Percentiles rank a stretch among this genome's conserved stretches.
These are phyloP conservation scores for Hirtodrosophila alboralis DNA, from an alignment of 2,888 invertebrate species.

Conservation along the genomic window DNA sequence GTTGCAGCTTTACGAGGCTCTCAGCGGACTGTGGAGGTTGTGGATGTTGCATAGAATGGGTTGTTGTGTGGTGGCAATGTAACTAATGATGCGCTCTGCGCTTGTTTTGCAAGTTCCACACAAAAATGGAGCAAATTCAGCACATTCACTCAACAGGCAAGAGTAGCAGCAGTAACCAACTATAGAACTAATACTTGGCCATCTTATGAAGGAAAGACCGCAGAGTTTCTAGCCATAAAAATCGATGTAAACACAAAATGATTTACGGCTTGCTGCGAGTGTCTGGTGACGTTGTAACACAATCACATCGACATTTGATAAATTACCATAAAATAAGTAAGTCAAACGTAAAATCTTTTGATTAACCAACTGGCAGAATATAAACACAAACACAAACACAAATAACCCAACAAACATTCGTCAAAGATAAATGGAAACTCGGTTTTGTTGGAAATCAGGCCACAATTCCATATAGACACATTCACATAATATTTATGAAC, in stretches of 20 bases:
- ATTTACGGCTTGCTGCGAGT: conserved; percentile 57
- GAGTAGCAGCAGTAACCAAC: conserved; percentile 13
- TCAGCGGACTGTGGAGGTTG: neutral
- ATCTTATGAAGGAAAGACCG: conserved; percentile 12
- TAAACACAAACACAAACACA: conserved; percentile 2
- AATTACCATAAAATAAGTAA: conserved; percentile 78
- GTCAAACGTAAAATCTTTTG: conserved; percentile 79
- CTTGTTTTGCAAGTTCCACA: conserved; percentile 61
- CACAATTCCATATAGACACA: too few relatives aligned
- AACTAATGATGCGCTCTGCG: conserved; percentile 71
- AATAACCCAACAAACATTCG: conserved; percentile 36
- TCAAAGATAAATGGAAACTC: conserved; percentile 51
- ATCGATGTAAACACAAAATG: conserved; percentile 58
- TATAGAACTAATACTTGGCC: conserved; percentile 14
- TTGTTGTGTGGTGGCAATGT: conserved; percentile 36
- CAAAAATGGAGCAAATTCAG: conserved; percentile 79
- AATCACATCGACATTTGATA: conserved; percentile 59
- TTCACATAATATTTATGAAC: conserved; percentile 27
- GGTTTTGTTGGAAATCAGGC: conserved; percentile 18
- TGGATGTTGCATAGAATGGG: too few relatives aligned
- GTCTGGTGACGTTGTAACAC: conserved; percentile 35
- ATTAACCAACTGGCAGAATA: conserved; percentile 56
- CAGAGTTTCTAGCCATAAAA: conserved; percentile 52
- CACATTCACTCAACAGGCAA: conserved; percentile 64
- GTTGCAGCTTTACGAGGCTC: conserved; percentile 14